Evolutionary conservation across 2,888 invertebrate species (phyloP), one percentile per base, ranked within the genome.

Genomic region (Psylliodes chrysocephalus): DNA sequence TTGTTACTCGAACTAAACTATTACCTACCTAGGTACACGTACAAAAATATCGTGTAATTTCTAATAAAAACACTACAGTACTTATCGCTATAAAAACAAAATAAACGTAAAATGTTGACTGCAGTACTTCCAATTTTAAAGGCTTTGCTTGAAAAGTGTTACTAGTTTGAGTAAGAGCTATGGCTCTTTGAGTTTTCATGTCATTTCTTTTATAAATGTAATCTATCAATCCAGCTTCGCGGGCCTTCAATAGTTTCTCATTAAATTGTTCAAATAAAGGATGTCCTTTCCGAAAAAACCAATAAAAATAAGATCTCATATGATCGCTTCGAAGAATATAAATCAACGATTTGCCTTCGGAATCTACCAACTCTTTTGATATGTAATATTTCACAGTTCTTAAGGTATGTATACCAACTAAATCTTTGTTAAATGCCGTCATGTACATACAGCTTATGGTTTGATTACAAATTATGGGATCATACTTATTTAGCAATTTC

Each of bases 91-190:
- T 22, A 6, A 22, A 6, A 4, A 22, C 6, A 4, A 47, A 25
- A 12, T 47, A 47, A 12, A 47, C 10, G 1, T 25, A 47, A 47
- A 47, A 47, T 12, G 47, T 47, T 6, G 47, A 47, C 6, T 25
- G 22, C 2, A 47, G n/a, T 7, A 14, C 17, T 1, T n/a, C n/a
- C n/a, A 44, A 44, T 17, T 15, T 10, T 18, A 44, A 44, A 44
- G 44, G 10, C 7, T 19, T 4, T 3, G 44, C 44, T 44, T 25
- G 47, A 25, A 25, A 25, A 6, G 47, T 22, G 5, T 3, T 44
- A 2, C 44, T 14, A 7, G n/a, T 7, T 47, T 47, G 47, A 10
- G 47, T 25, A 22, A 47, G 18, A 4, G 47, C 47, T 25, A 25
- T 22, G 1, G 47, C 47, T 25, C 25, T 47, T 17, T 47, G 5